Percentiles rank a stretch among this genome's conserved stretches.
These are phyloP conservation scores for Phyllotis vaccarum DNA, from an alignment of 2,797 vertebrate genomes.

Conservation along the genomic window DNA sequence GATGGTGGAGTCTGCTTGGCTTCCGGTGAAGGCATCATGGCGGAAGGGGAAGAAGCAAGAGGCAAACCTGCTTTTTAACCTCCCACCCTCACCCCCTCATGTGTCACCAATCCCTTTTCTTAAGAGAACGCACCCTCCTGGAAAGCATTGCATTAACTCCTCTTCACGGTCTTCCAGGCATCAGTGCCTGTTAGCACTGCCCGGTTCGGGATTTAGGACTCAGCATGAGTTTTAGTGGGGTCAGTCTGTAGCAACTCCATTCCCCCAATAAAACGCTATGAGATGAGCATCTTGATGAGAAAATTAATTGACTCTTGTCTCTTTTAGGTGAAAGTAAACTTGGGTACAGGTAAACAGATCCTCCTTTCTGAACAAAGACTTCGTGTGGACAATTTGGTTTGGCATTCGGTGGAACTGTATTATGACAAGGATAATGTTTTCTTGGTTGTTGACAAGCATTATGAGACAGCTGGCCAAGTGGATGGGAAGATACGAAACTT, in stretches of 20 bases:
- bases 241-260: neutral
- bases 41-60: neutral
- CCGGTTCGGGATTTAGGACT: neutral
- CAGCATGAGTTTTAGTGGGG: neutral
- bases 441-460: constrained; percentile 91
- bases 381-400: constrained; percentile 92
- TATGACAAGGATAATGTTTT: constrained; percentile 87
- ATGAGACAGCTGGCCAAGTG: constrained; percentile 87
- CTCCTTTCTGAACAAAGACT: constrained; percentile 90
- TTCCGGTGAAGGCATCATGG: neutral
- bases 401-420: constrained; percentile 92
- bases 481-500: constrained; percentile 86
- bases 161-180: neutral
- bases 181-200: neutral
- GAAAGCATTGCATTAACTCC: neutral
- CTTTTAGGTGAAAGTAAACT: constrained; percentile 91
- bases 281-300: neutral
- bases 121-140: neutral
- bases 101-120: neutral
- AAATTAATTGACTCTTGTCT: constrained; percentile 66
- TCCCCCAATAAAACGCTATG: neutral
- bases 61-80: neutral
- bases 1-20: neutral
- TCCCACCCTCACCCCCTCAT: neutral
- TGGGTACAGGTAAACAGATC: constrained; percentile 89